Base-by-base conservation (phyloP, 2,113 vertebrate genomes). In the Rhinolophus ferrumequinum region DNA sequence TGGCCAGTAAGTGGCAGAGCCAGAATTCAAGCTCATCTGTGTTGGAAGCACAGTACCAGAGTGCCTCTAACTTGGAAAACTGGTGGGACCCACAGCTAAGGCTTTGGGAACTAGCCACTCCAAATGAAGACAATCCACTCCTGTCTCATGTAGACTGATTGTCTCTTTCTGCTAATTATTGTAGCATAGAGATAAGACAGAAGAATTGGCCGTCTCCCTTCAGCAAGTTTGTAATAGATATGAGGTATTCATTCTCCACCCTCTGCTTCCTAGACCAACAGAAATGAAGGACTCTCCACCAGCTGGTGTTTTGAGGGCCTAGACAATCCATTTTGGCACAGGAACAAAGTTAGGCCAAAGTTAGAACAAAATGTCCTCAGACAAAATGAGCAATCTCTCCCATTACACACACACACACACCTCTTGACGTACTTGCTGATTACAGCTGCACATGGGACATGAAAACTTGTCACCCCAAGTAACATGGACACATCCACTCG, bases 321-420 rank as follows among this genome's bases (percentile, higher is more conserved):
- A 81, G 58, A 58, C 33, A 91, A 88, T 77, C 24, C 81, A 56
- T 73, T 87, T 73, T 79, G 96, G 93, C 64, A 87, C 33, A 41
- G 69, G 69, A 97, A 94, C 38, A 96, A 98, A 98, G 89, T 69
- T 85, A 80, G 96, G n/a, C 35, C 24, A 60, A 64, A 84, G 44
- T 85, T 97, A 94, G 97, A 93, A 97, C 88, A 97, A 96, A 97
- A 89, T 9, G 95, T 98, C 66, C 96, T 94, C 88, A 69, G 80
- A 44, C 91, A 35, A 98, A 93, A 93, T 75, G 50, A 90, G 88
- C 80, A 67, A 22, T 83, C 21, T 96, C 19, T 60, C 41, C 62
- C 9, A 7, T 70, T 2, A 35, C 56, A 50, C 28, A 47, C 16
- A 15, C 7, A 50, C 52, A 72, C 54, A 86, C 28, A 52, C 96